Conservation (phyloP, 2,113 vertebrate genomes). For the Sprattus sprattus region DNA sequence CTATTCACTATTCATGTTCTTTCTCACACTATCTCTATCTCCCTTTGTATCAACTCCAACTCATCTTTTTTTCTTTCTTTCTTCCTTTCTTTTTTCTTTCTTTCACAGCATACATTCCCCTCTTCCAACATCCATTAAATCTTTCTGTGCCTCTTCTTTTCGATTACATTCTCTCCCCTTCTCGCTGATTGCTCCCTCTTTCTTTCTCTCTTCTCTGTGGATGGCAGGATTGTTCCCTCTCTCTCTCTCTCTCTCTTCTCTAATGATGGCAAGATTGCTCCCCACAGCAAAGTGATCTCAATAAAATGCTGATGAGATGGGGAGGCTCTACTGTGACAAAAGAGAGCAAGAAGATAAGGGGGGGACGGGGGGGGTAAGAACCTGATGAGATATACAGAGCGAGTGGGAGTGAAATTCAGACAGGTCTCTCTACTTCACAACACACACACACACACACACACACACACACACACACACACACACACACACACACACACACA, state of each 20-base stretch:
- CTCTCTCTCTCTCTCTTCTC: neutral
- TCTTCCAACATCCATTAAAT: neutral
- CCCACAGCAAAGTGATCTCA: neutral
- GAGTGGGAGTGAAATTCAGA: neutral
- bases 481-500: too few relatives aligned
- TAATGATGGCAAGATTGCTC: neutral
- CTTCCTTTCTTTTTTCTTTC: neutral
- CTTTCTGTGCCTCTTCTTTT: neutral
- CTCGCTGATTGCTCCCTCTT: neutral
- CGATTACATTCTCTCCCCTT: neutral
- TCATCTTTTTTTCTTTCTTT: neutral
- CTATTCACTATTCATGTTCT: neutral
- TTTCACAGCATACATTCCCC: neutral
- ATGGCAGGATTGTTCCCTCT: neutral
- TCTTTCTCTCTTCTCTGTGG: neutral
- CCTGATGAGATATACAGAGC: neutral
- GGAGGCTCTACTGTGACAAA: neutral
- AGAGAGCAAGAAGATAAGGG: neutral
- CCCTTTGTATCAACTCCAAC: neutral
- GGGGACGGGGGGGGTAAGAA: neutral
- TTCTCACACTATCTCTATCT: neutral
- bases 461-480: too few relatives aligned
- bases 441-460: too few relatives aligned
- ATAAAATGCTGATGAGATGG: slow-evolving; percentile 27
- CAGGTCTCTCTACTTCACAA: neutral